phyloP scores from a whole-genome alignment of 2,888 invertebrate genomes.

The Spodoptera exigua region DNA sequence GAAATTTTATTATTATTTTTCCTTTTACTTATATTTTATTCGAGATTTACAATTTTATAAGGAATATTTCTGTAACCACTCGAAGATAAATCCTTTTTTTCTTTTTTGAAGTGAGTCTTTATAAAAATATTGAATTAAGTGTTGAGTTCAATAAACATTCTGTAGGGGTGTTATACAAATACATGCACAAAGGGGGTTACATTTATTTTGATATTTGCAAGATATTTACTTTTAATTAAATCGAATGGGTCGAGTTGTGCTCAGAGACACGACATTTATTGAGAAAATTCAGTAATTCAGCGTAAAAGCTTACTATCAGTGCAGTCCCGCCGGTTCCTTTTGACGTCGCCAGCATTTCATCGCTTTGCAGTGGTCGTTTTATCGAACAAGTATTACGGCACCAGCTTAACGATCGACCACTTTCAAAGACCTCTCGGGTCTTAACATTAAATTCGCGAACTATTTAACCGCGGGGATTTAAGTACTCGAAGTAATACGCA shows the following conservation, averaged over 20 bases:
- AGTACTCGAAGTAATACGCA: too few species aligned
- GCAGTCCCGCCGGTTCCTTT: conserved; percentile 34
- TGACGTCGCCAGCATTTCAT: conserved; percentile 45
- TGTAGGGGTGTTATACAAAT: not conserved
- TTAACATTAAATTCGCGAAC: conserved; percentile 21
- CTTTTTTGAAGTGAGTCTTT: too few species aligned
- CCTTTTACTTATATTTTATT: conserved; percentile 33
- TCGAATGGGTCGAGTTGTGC: conserved; percentile 9
- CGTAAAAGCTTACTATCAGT: conserved; percentile 46
- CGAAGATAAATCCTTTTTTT: conserved; percentile 15
- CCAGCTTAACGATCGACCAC: conserved; percentile 45
- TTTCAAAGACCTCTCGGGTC: conserved; percentile 35
- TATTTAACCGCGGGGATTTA: conserved; percentile 37
- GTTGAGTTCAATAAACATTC: conserved; percentile 17
- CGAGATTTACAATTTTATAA: conserved; percentile 34
- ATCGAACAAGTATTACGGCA: conserved; percentile 47
- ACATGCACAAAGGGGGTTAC: not conserved
- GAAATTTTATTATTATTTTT: conserved; percentile 43
- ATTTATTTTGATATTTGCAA: not conserved
- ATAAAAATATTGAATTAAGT: not conserved
- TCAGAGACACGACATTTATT: not conserved
- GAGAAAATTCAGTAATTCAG: conserved; percentile 41
- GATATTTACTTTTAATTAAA: conserved; percentile 29
- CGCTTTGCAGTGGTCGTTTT: conserved; percentile 50
- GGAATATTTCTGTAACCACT: conserved; percentile 15